Evolutionary conservation across 1,140 invertebrate genomes (phyloP).

Genomic region (Drosophila athabasca): DNA sequence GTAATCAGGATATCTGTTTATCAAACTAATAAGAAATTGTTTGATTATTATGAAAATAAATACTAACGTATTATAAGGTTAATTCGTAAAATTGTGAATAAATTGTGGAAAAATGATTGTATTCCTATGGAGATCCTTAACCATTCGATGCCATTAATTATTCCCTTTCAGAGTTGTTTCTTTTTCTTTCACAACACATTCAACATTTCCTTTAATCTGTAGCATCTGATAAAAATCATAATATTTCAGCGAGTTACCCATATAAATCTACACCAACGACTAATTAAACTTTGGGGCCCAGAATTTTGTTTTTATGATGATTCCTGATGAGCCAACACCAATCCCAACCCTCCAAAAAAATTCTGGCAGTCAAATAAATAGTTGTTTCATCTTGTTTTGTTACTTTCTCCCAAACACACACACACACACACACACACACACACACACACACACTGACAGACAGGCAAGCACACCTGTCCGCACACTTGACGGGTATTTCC

Average conservation of each 20-base stretch:
- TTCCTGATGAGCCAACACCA: conserved; percentile 33
- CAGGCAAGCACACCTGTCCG: conserved; percentile 53
- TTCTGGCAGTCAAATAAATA: conserved; percentile 74
- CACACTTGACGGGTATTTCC: conserved; percentile 77
- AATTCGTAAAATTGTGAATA: too few relatives aligned
- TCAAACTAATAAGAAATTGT: too few relatives aligned
- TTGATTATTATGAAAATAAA: too few relatives aligned
- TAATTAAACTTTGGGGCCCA: conserved; percentile 59
- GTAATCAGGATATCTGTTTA: neutral
- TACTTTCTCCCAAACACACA: conserved; percentile 4
- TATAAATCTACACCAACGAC: conserved; percentile 43
- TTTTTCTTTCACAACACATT: too few relatives aligned
- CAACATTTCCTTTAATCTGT: conserved; percentile 9
- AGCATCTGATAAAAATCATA: conserved; percentile 22
- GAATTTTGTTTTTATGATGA: conserved; percentile 38
- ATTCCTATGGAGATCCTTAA: too few relatives aligned
- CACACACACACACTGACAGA: conserved; percentile 7
- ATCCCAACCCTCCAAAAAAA: too few relatives aligned
- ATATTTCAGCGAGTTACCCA: conserved; percentile 31
- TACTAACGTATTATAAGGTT: too few relatives aligned
- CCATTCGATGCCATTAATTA: conserved; percentile 1
- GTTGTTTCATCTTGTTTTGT: conserved; percentile 60
- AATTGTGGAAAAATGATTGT: too few relatives aligned
- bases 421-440: conserved; percentile 25
- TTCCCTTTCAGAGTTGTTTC: too few relatives aligned